Percentiles rank a stretch among this genome's conserved stretches.
phyloP scores from a whole-genome alignment of 1,140 invertebrate species.

The Gonatopus flavifemur region DNA sequence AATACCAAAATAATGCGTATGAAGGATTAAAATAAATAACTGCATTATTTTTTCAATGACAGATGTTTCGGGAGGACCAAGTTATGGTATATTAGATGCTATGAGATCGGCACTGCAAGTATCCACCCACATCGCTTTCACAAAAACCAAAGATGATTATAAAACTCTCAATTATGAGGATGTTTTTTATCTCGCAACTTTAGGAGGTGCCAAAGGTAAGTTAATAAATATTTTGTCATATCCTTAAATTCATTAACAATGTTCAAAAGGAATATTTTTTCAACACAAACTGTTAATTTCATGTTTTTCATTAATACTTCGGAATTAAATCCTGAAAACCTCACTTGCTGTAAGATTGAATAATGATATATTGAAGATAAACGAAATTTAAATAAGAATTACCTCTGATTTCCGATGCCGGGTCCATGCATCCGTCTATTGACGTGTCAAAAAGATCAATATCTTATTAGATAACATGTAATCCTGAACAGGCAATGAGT shows the following conservation, averaged over 20 bases:
- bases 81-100: constrained; percentile 73
- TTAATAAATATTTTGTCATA: no score
- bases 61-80: constrained; percentile 84
- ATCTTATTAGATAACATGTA: no score
- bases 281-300: no score
- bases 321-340: background rate
- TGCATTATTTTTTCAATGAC: constrained; percentile 28
- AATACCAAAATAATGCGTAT: constrained; percentile 15
- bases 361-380: no score
- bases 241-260: no score
- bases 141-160: constrained; percentile 54
- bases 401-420: no score
- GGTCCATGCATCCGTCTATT: no score
- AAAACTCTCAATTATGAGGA: constrained; percentile 71
- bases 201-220: constrained; percentile 80
- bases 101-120: constrained; percentile 73
- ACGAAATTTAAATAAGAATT: no score
- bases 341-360: no score
- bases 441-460: no score
- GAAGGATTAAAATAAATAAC: constrained; percentile 8
- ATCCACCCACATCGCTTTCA: constrained; percentile 68
- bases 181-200: constrained; percentile 80
- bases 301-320: constrained; percentile 1
- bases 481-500: no score
- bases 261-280: constrained; percentile 1